phyloP scores from a whole-genome alignment of 1,140 invertebrate species.

The Trachymyrmex cornetzi region DNA sequence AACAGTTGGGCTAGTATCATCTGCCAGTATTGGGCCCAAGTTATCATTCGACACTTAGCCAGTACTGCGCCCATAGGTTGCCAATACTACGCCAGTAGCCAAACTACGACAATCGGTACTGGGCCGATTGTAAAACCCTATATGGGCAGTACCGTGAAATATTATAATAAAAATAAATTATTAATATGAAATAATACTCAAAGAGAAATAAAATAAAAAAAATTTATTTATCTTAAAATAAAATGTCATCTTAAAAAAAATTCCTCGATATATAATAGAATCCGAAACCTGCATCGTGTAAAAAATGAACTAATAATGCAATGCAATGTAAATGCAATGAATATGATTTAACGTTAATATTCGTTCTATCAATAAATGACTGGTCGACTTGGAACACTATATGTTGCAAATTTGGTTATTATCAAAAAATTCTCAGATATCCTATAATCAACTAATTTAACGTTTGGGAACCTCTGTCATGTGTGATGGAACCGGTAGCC shows the following conservation, averaged over 20 bases:
- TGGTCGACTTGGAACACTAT: background rate
- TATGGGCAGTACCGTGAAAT: background rate
- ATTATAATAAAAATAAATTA: background rate
- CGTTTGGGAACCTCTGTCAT: slow-evolving; percentile 32
- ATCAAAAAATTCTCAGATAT: background rate
- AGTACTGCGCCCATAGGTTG: too few species aligned
- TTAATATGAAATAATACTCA: background rate
- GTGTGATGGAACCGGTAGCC: slow-evolving; percentile 30
- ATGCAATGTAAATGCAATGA: background rate
- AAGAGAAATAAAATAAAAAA: background rate
- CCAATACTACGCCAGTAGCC: too few species aligned
- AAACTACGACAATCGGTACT: too few species aligned
- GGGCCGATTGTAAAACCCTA: too few species aligned
- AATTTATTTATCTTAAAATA: background rate
- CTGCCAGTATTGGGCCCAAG: too few species aligned
- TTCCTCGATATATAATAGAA: background rate
- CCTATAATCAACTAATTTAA: background rate
- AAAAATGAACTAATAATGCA: background rate
- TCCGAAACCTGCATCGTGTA: background rate
- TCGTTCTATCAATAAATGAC: background rate
- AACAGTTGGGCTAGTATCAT: too few species aligned
- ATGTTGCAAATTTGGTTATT: background rate
- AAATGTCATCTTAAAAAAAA: too few species aligned
- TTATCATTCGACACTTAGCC: too few species aligned
- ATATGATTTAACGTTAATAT: background rate